These are phyloP conservation scores for Sapayoa aenigma DNA, from an alignment of 2,113 vertebrate species.

Conservation along the genomic window DNA sequence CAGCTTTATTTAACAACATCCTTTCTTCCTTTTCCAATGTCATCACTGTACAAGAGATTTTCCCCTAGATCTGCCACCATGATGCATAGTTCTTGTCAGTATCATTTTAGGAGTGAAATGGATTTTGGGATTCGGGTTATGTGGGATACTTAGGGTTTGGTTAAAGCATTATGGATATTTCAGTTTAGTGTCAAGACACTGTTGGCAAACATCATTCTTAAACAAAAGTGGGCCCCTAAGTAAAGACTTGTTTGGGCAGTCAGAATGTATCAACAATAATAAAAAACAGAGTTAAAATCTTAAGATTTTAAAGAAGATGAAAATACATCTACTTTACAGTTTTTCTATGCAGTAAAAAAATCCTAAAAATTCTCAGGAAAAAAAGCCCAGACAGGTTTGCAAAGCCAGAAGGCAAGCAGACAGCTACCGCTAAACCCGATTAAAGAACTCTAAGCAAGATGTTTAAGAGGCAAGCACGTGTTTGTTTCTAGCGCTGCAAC, in stretches of 20 bases:
- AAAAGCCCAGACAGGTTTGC: background rate
- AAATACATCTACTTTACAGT: background rate
- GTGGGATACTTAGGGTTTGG: background rate
- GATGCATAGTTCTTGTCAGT: background rate
- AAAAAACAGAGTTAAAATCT: background rate
- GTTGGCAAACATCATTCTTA: background rate
- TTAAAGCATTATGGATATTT: background rate
- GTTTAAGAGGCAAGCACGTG: background rate
- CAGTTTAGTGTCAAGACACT: background rate
- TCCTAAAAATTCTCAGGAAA: background rate
- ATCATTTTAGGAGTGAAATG: background rate
- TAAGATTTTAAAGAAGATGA: background rate
- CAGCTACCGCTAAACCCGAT: background rate
- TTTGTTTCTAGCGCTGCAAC: too few species aligned
- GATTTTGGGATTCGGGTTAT: background rate
- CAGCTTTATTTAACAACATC: background rate
- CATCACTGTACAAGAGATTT: background rate
- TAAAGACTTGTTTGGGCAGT: background rate
- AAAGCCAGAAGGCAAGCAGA: background rate
- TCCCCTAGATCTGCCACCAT: background rate
- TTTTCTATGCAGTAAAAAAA: background rate
- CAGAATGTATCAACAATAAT: background rate
- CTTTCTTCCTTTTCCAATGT: background rate
- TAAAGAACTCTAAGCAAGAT: background rate
- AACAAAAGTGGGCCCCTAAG: background rate